Conservation (phyloP, 2,888 invertebrate genomes). For the Agrilus biguttatus region DNA sequence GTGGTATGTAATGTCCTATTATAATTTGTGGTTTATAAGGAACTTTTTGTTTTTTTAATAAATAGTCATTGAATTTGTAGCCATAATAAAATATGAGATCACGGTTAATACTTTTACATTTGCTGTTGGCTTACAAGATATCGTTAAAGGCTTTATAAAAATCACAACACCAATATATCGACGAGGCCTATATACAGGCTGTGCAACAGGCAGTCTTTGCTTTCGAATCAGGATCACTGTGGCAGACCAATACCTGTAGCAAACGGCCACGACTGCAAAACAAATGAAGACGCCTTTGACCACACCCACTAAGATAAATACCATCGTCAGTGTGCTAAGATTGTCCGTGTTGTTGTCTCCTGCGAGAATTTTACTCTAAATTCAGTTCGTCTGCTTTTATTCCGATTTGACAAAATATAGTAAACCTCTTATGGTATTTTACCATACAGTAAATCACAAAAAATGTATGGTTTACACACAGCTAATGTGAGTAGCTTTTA, state of each 20-base stretch:
- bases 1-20: too few relatives aligned
- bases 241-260: conserved; percentile 66
- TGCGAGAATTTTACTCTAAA: conserved; percentile 33
- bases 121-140: too few relatives aligned
- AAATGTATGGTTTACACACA: too few relatives aligned
- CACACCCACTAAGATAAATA: conserved; percentile 83
- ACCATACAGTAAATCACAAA: too few relatives aligned
- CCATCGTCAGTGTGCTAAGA: conserved; percentile 82
- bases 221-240: conserved; percentile 13
- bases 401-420: too few relatives aligned
- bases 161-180: conserved; percentile 22
- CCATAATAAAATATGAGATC: too few relatives aligned
- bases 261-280: conserved; percentile 89
- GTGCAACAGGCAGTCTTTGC: conserved; percentile 15
- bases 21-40: too few relatives aligned
- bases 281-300: conserved; percentile 90
- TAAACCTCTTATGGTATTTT: too few relatives aligned
- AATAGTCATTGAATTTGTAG: too few relatives aligned
- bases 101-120: too few relatives aligned
- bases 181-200: conserved; percentile 29
- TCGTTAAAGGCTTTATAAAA: conserved; percentile 14
- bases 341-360: conserved; percentile 63
- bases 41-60: too few relatives aligned
- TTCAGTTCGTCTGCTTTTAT: background rate
- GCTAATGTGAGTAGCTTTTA: too few relatives aligned